Evolutionary conservation across 2,888 invertebrate species (phyloP).

Genomic region (Eupithecia dodoneata): DNA sequence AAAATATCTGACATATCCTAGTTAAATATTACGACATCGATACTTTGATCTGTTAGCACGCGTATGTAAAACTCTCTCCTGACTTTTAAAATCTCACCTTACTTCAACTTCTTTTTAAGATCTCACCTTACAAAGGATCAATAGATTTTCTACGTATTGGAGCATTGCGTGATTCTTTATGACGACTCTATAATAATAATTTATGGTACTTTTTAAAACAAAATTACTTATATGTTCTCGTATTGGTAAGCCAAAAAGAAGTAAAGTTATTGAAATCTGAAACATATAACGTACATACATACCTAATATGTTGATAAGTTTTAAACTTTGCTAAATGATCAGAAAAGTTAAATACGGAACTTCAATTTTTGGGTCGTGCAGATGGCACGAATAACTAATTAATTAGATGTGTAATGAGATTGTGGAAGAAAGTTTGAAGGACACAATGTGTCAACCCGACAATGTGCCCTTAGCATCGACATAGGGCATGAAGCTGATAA

Average conservation of each 20-base stretch:
- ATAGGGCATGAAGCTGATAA: neutral
- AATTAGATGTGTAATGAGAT: neutral
- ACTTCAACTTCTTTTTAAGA: neutral
- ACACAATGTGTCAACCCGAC: neutral
- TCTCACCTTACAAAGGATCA: neutral
- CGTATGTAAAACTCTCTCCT: too few relatives aligned
- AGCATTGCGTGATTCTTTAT: neutral
- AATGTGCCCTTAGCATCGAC: neutral
- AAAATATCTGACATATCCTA: neutral
- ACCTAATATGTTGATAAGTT: too few relatives aligned
- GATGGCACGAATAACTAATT: neutral
- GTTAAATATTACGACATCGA: neutral
- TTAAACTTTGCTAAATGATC: neutral
- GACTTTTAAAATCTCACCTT: too few relatives aligned
- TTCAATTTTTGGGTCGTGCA: neutral
- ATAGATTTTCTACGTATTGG: neutral
- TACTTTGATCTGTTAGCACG: neutral
- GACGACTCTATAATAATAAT: too few relatives aligned
- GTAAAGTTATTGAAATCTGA: too few relatives aligned
- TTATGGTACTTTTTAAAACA: too few relatives aligned
- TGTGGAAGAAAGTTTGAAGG: neutral
- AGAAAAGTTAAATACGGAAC: neutral
- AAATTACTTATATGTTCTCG: too few relatives aligned
- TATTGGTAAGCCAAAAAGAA: too few relatives aligned
- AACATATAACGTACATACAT: too few relatives aligned